A percentile compares a stretch with the other conserved stretches of the same genome.
phyloP scores from a whole-genome alignment of 1,140 invertebrate species.

The Caenorhabditis brenneri region DNA sequence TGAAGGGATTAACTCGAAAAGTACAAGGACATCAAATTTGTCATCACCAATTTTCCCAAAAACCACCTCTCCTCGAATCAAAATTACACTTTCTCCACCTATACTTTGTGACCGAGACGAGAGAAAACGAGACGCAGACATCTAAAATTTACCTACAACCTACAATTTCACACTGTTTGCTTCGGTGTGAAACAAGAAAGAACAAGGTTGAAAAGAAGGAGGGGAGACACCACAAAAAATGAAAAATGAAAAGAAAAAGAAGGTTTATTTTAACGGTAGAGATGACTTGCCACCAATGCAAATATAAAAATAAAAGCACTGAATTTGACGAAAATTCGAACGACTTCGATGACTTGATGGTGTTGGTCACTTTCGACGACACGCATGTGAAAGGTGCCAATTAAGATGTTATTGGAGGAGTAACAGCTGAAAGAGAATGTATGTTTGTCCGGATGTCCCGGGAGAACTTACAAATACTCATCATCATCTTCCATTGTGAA shows the following conservation, averaged over 20 bases:
- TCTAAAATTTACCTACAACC: conserved; percentile 43
- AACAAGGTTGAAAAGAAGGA: not conserved
- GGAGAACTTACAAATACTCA: conserved; percentile 34
- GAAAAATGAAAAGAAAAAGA: not conserved
- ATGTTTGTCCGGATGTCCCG: not conserved
- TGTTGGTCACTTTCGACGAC: conserved; percentile 36
- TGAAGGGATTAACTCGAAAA: not conserved
- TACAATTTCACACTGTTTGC: not conserved
- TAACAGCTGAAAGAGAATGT: conserved; percentile 36
- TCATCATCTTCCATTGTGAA: conserved; percentile 26
- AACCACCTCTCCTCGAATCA: not conserved
- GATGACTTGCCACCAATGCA: not conserved
- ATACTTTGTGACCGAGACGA: too few species aligned
- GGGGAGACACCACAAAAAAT: not conserved
- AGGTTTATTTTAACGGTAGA: conserved; percentile 28
- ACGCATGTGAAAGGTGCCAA: conserved; percentile 30
- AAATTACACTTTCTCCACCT: not conserved
- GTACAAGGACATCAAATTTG: not conserved
- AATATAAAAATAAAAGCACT: conserved; percentile 24
- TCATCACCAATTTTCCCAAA: not conserved
- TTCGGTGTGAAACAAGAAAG: not conserved
- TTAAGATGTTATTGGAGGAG: conserved; percentile 3
- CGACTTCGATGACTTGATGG: conserved; percentile 1
- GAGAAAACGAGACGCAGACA: conserved; percentile 20
- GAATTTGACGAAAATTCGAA: conserved; percentile 33